These are phyloP conservation scores for Eunapius fragilis DNA, from an alignment of 37 sponge, comb jelly and placozoan species.

Conservation along the genomic window DNA sequence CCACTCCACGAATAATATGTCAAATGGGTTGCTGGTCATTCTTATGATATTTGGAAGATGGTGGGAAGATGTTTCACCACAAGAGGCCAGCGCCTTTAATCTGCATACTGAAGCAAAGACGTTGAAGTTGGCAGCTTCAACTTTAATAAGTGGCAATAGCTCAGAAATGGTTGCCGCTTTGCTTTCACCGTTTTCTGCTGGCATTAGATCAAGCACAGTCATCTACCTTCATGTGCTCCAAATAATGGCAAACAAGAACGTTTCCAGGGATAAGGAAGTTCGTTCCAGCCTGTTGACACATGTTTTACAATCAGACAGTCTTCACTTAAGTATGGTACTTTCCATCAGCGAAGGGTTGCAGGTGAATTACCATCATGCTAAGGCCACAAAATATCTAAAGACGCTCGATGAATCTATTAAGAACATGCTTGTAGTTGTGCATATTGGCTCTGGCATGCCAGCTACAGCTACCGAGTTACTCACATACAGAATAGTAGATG, in stretches of 20 bases:
- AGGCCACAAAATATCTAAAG: not conserved
- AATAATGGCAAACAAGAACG: not conserved
- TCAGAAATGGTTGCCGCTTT: too few relatives aligned
- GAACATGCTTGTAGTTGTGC: not conserved
- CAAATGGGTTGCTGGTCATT: too few relatives aligned
- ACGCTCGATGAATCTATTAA: not conserved
- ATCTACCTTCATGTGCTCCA: not conserved
- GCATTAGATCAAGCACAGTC: not conserved
- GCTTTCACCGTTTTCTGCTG: not conserved
- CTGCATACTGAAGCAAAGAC: too few relatives aligned
- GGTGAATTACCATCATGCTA: not conserved
- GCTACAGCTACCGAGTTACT: not conserved
- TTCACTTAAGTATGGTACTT: not conserved
- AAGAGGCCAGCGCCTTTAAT: too few relatives aligned
- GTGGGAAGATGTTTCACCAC: too few relatives aligned
- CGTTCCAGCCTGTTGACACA: not conserved
- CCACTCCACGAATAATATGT: too few relatives aligned
- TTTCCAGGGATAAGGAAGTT: not conserved
- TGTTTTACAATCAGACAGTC: not conserved
- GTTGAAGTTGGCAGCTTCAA: too few relatives aligned
- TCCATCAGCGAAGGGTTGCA: not conserved
- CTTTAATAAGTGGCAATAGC: too few relatives aligned
- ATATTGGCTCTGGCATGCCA: not conserved
- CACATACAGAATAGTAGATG: not conserved
- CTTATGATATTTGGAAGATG: too few relatives aligned